phyloP scores from a whole-genome alignment of 1,140 invertebrate species.

The Papilio helenus region DNA sequence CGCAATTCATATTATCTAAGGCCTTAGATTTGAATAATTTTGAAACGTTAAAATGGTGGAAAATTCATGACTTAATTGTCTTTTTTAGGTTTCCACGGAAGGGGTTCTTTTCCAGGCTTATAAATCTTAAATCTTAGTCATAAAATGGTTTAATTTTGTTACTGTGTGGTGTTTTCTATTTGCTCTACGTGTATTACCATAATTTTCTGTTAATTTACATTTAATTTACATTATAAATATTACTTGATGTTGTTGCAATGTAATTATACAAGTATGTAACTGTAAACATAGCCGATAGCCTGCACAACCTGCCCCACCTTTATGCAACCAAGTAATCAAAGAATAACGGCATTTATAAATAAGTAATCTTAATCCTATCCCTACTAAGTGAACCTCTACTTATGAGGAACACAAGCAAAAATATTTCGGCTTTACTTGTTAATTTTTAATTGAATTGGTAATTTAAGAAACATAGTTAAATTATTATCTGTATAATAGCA shows the following conservation, averaged over 20 bases:
- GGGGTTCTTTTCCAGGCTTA: too few relatives aligned
- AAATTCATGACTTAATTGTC: too few relatives aligned
- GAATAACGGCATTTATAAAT: constrained; percentile 14
- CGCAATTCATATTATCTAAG: too few relatives aligned
- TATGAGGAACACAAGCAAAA: neutral
- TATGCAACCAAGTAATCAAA: constrained; percentile 16
- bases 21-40: too few relatives aligned
- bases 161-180: too few relatives aligned
- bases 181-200: too few relatives aligned
- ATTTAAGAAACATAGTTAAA: neutral
- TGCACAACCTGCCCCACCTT: neutral
- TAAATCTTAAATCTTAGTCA: too few relatives aligned
- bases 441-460: neutral
- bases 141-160: too few relatives aligned
- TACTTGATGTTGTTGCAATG: constrained; percentile 1
- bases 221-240: too few relatives aligned
- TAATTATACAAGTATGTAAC: constrained; percentile 20
- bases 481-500: neutral
- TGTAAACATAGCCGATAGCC: constrained; percentile 1
- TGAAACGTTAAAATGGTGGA: too few relatives aligned
- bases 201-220: too few relatives aligned
- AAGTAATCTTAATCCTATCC: neutral
- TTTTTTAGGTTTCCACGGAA: too few relatives aligned
- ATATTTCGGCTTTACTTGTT: neutral
- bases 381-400: neutral